Conservation (phyloP, 2,797 vertebrate genomes). For the Centroberyx gerrardi region DNA sequence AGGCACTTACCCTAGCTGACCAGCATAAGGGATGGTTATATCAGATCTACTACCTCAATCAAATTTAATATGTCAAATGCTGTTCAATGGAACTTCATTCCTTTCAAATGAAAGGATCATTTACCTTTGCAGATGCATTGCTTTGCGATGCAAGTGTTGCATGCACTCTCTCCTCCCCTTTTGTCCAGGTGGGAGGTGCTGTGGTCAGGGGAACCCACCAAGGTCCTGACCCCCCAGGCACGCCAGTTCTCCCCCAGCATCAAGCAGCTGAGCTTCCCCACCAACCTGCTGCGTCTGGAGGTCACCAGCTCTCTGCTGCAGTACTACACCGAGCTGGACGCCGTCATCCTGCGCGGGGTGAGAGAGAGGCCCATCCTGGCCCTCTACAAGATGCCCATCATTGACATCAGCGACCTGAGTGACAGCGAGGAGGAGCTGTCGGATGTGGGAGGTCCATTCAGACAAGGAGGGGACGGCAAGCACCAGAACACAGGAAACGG, state of each 20-base stretch:
- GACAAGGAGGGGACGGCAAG: slow-evolving; percentile 84
- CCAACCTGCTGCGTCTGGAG: slow-evolving; percentile 96
- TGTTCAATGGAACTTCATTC: no score
- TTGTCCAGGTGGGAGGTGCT: slow-evolving; percentile 93
- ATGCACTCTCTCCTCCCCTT: slow-evolving; percentile 12
- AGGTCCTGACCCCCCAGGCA: slow-evolving; percentile 92
- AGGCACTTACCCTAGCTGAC: not conserved
- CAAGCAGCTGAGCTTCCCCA: slow-evolving; percentile 95
- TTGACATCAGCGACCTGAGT: slow-evolving; percentile 93
- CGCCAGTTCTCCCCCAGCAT: slow-evolving; percentile 96
- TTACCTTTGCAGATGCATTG: no score
- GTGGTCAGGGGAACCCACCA: slow-evolving; percentile 94
- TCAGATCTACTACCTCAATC: no score
- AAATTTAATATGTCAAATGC: no score
- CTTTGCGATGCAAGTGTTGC: no score
- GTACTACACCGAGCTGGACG: slow-evolving; percentile 98
- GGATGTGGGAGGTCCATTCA: slow-evolving; percentile 86
- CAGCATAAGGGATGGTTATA: no score
- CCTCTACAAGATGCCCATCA: slow-evolving; percentile 90
- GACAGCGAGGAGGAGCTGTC: slow-evolving; percentile 93
- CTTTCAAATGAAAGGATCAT: no score
- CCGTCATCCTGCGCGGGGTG: slow-evolving; percentile 93
- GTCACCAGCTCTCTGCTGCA: slow-evolving; percentile 96
- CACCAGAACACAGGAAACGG: slow-evolving; percentile 90
- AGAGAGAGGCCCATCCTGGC: slow-evolving; percentile 93